Evolutionary conservation across 2,113 vertebrate genomes (phyloP).

Genomic region (Austrofundulus limnaeus): DNA sequence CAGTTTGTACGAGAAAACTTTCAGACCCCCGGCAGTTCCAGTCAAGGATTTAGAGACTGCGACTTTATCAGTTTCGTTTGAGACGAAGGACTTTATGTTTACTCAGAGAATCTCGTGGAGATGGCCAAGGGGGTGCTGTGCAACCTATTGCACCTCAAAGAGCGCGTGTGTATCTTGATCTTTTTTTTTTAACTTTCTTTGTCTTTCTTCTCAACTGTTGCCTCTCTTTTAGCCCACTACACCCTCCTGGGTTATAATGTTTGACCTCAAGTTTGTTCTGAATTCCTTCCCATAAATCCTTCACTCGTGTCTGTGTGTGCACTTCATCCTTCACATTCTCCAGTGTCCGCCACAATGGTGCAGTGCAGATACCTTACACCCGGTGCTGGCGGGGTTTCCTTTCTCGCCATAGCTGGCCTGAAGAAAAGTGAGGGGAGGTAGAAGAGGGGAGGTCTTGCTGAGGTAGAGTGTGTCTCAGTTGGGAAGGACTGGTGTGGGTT

Average conservation of each 20-base stretch:
- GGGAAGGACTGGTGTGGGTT: slow-evolving; percentile 16
- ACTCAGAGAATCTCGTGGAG: slow-evolving; percentile 9
- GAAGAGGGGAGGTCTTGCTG: slow-evolving; percentile 4
- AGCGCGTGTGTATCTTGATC: background rate
- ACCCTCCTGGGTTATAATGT: slow-evolving; percentile 1
- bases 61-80: slow-evolving; percentile 17
- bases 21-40: background rate
- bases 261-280: slow-evolving; percentile 12
- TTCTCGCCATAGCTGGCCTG: slow-evolving; percentile 21
- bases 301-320: slow-evolving; percentile 16
- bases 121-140: slow-evolving; percentile 1
- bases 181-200: background rate
- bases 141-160: slow-evolving; percentile 3
- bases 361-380: slow-evolving; percentile 44
- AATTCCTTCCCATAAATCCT: slow-evolving; percentile 22
- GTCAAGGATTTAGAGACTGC: background rate
- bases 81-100: slow-evolving; percentile 15
- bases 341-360: slow-evolving; percentile 43
- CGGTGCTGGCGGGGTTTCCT: slow-evolving; percentile 34
- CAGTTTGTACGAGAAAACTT: slow-evolving; percentile 9
- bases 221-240: background rate
- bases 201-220: background rate
- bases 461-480: slow-evolving; percentile 32
- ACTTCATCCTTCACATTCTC: slow-evolving; percentile 37
- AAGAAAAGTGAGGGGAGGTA: background rate